phyloP scores from a whole-genome alignment of 2,888 invertebrate species.

The Schizaphis graminum region DNA sequence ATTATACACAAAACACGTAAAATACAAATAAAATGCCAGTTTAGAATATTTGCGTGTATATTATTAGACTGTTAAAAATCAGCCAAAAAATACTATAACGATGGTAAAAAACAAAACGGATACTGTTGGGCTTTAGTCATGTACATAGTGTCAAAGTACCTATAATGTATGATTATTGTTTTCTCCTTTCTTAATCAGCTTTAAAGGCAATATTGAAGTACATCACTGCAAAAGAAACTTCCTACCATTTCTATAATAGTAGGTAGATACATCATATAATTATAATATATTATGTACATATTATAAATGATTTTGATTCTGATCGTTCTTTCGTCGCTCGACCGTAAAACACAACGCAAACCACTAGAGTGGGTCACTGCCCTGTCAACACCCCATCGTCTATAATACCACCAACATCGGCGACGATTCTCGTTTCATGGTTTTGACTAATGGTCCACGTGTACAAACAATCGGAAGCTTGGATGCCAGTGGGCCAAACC shows the following conservation, averaged over 20 bases:
- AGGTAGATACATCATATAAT: background rate
- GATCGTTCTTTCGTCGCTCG: background rate
- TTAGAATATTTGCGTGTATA: background rate
- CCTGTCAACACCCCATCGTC: background rate
- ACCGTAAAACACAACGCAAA: background rate
- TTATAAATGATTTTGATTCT: background rate
- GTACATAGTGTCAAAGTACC: no score
- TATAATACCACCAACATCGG: background rate
- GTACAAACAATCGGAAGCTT: constrained; percentile 36
- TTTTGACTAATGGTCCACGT: constrained; percentile 41
- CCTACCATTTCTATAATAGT: no score
- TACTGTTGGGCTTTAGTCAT: no score
- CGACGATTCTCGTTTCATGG: background rate
- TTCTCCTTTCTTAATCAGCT: no score
- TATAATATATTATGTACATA: background rate
- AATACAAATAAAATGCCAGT: background rate
- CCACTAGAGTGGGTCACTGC: background rate
- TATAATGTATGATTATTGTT: no score
- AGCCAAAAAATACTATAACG: no score
- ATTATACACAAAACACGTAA: background rate
- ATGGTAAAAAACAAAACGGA: no score
- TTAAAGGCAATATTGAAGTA: no score
- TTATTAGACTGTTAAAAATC: background rate
- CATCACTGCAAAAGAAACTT: no score
- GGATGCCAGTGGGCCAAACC: background rate